phyloP scores from a whole-genome alignment of 1,140 invertebrate genomes.

The Gryllus bimaculatus region DNA sequence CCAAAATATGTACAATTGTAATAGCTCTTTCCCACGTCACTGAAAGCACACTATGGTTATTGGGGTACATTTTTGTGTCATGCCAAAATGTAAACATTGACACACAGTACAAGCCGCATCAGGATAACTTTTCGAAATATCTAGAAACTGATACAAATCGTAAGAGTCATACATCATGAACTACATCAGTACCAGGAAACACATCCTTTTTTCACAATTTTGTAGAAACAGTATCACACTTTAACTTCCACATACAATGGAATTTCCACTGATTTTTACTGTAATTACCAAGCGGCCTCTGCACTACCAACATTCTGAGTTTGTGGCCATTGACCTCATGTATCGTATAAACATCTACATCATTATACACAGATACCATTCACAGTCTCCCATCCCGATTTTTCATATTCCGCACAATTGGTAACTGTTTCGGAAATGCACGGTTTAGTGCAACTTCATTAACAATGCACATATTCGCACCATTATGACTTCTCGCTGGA shows the following conservation, averaged over 20 bases:
- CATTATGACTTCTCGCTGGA: background rate
- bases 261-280: constrained; percentile 1
- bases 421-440: background rate
- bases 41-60: too few species aligned
- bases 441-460: background rate
- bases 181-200: too few species aligned
- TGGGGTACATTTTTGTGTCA: background rate
- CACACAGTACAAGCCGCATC: background rate
- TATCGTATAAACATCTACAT: background rate
- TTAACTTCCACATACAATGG: background rate
- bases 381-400: background rate
- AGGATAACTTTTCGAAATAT: background rate
- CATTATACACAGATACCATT: background rate
- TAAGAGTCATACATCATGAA: too few species aligned
- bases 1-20: too few species aligned
- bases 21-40: too few species aligned
- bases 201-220: too few species aligned
- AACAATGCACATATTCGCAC: background rate
- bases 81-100: background rate
- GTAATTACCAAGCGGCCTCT: background rate
- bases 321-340: background rate
- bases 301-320: background rate
- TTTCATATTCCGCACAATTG: background rate
- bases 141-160: too few species aligned
- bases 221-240: too few species aligned